Evolutionary conservation across 1,140 invertebrate genomes (phyloP).

Genomic region (Octopus sinensis): DNA sequence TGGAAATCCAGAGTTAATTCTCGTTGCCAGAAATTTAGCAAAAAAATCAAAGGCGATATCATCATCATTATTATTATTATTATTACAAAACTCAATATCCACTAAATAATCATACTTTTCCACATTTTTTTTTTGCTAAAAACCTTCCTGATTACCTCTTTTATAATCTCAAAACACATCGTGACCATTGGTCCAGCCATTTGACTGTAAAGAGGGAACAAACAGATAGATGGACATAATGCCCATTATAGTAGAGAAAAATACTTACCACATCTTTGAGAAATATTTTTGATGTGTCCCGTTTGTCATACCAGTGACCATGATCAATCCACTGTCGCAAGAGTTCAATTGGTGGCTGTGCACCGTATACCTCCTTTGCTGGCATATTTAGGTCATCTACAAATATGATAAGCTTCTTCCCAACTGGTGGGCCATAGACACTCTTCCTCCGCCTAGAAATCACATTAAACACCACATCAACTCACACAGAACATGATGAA

Average conservation of each 20-base stretch:
- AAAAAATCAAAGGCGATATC: too few species aligned
- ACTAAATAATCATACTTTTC: too few species aligned
- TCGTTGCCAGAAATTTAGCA: too few species aligned
- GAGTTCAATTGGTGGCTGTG: constrained; percentile 59
- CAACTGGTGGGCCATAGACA: constrained; percentile 57
- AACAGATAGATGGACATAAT: not conserved
- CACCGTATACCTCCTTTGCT: constrained; percentile 58
- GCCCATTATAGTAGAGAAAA: not conserved
- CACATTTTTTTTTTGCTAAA: not conserved
- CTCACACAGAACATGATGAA: not conserved
- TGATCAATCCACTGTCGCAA: constrained; percentile 59
- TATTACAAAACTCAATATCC: too few species aligned
- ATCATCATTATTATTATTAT: too few species aligned
- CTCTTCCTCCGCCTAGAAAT: constrained; percentile 59
- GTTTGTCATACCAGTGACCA: constrained; percentile 58
- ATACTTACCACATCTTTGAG: constrained; percentile 63
- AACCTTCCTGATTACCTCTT: not conserved
- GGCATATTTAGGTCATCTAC: constrained; percentile 61
- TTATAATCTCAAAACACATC: not conserved
- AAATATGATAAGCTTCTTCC: constrained; percentile 58
- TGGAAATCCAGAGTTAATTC: too few species aligned
- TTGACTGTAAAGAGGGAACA: not conserved
- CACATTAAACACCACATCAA: not conserved
- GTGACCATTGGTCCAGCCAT: not conserved
- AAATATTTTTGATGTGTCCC: constrained; percentile 57